phyloP scores from a whole-genome alignment of 2,113 vertebrate genomes.

The Strigops habroptila region DNA sequence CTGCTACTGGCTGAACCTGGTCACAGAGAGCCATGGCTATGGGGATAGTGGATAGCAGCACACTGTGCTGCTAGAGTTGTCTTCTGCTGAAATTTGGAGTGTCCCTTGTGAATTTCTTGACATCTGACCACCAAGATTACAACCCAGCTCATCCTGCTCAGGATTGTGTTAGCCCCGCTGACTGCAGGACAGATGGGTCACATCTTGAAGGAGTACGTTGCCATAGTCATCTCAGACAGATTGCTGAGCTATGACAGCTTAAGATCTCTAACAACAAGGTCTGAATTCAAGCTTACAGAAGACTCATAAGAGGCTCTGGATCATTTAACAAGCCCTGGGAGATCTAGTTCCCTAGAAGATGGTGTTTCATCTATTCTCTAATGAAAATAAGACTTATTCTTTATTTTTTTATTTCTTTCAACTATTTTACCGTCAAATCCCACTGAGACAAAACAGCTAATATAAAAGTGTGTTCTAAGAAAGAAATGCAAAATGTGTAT shows the following conservation, averaged over 20 bases:
- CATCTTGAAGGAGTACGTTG: background rate
- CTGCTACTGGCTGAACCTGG: background rate
- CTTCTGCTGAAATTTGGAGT: background rate
- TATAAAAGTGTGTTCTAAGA: background rate
- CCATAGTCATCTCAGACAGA: background rate
- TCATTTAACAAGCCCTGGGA: background rate
- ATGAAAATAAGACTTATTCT: background rate
- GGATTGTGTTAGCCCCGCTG: accelerated
- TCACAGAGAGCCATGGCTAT: background rate
- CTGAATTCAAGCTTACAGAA: background rate
- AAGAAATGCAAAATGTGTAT: background rate
- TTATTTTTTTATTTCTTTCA: background rate
- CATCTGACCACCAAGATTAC: background rate
- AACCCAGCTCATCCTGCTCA: background rate
- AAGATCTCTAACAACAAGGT: background rate
- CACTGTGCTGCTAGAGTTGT: background rate
- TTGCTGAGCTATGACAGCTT: background rate
- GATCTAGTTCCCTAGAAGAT: background rate
- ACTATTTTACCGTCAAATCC: background rate
- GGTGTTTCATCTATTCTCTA: background rate
- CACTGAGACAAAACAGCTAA: background rate
- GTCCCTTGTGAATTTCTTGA: background rate
- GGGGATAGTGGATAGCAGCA: background rate
- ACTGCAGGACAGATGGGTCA: background rate
- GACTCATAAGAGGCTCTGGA: background rate